phyloP scores from a whole-genome alignment of 2,888 invertebrate genomes.

The Strigamia transsilvanica region DNA sequence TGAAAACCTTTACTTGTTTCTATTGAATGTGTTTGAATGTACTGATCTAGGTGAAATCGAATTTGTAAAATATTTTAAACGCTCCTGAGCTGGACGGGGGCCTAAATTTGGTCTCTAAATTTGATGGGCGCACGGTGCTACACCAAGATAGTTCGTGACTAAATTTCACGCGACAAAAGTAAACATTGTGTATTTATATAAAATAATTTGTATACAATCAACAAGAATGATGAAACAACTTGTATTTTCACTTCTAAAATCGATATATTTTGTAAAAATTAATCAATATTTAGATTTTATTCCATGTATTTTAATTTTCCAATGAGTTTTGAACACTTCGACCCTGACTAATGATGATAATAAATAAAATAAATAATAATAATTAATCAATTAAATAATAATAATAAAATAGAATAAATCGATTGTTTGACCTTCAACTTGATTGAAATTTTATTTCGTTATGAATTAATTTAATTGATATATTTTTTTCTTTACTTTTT shows the following conservation, averaged over 20 bases:
- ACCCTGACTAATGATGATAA: background rate
- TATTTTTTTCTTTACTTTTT: background rate
- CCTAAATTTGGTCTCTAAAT: background rate
- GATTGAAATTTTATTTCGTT: background rate
- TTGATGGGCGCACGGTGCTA: background rate
- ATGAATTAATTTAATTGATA: background rate
- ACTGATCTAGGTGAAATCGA: background rate
- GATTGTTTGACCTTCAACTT: background rate
- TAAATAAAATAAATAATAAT: background rate
- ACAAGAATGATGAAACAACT: no score
- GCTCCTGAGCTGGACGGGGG: background rate
- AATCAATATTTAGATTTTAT: no score
- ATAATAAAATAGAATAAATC: background rate
- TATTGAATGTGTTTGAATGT: conserved; percentile 1
- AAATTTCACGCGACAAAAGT: background rate
- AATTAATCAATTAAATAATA: background rate
- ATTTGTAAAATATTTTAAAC: background rate
- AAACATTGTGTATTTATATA: background rate
- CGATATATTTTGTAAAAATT: no score
- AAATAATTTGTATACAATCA: no score
- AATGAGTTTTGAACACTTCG: background rate
- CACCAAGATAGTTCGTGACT: background rate
- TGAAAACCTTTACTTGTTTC: background rate
- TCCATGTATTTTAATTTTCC: background rate
- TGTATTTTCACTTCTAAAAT: no score